Base-by-base conservation (phyloP, 2,113 vertebrate genomes). In the Pelobates fuscus region DNA sequence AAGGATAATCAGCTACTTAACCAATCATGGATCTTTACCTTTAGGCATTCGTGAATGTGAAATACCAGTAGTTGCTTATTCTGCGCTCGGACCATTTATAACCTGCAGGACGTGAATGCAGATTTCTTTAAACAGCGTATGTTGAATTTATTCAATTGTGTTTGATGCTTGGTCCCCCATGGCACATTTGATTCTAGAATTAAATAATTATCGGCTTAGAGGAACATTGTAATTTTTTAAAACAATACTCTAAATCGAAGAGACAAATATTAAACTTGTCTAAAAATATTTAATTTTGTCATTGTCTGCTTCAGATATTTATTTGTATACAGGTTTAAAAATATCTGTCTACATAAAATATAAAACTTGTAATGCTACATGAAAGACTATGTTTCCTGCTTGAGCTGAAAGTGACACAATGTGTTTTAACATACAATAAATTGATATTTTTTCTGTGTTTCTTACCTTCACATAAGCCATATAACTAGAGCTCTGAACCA, bases 401-500 rank as follows among this genome's bases (percentile, higher is more conserved):
- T 25, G 18, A 32, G 54, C 27, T 67, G 21, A 25, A 67, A 49
- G 26, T 75, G 37, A 75, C 54, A 75, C 23, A 55, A 2, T 46
- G 14, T 27, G 25, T 20, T 67, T 24, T 32, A 60, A 67, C 25
- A 67, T 67, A 67, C 54, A 67, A 60, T 60, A 30, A 67, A 67
- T 67, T 60, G 46, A 8, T 49, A 46, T 49, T 60, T 76, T 52
- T 54, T 60, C 3, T 24, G 20, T 60, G 27, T 76, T 60, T 67
- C 54, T 60, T 67, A 17, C 20, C 49, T 67, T 41, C 72, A 23
- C 37, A 75, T 59, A 76, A 76, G 55, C 64, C 64, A 49, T 25
- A 76, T 76, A 67, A 60, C 54, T 60, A 67, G 54, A 67, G 55
- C 63, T 76, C 32, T 49, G 30, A 60, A 54, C 37, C 26, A 32